These are phyloP conservation scores for Lycaon pictus DNA, from an alignment of 2,113 vertebrate genomes.

Conservation along the genomic window DNA sequence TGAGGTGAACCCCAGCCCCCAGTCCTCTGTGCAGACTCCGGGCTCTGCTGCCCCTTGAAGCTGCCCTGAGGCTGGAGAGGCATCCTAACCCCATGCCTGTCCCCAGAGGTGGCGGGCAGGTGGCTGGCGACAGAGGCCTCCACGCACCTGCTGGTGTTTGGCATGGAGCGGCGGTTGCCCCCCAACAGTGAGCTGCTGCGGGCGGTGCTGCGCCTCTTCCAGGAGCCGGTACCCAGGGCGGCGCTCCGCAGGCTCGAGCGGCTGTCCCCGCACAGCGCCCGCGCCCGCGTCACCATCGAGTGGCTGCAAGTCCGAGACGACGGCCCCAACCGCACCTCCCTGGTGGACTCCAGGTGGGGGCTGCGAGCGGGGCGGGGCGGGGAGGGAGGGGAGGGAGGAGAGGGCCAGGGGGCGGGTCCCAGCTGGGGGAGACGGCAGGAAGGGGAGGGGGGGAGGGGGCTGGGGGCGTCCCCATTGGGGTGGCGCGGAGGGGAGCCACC, in stretches of 20 bases:
- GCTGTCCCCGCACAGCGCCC: constrained; percentile 81
- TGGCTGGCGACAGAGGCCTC: constrained; percentile 90
- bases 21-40: too few relatives aligned
- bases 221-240: constrained; percentile 89
- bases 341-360: constrained; percentile 95
- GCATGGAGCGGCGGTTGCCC: constrained; percentile 94
- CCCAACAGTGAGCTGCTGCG: constrained; percentile 95
- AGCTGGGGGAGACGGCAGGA: neutral
- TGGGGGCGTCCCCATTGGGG: neutral
- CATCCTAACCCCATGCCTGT: neutral
- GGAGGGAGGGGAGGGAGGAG: rapidly evolving
- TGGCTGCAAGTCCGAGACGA: constrained; percentile 91
- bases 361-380: neutral
- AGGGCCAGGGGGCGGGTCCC: too few relatives aligned
- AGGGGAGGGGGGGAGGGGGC: rapidly evolving
- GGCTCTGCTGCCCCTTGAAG: neutral
- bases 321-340: constrained; percentile 93
- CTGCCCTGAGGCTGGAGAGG: neutral
- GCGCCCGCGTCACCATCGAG: constrained; percentile 94
- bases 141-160: constrained; percentile 91
- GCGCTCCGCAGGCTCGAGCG: constrained; percentile 75
- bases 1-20: neutral
- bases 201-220: constrained; percentile 95
- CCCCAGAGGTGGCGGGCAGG: constrained; percentile 91
- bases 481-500: rapidly evolving